Base-by-base conservation (phyloP, 2,888 invertebrate genomes). In the Podotricha telesiphe region DNA sequence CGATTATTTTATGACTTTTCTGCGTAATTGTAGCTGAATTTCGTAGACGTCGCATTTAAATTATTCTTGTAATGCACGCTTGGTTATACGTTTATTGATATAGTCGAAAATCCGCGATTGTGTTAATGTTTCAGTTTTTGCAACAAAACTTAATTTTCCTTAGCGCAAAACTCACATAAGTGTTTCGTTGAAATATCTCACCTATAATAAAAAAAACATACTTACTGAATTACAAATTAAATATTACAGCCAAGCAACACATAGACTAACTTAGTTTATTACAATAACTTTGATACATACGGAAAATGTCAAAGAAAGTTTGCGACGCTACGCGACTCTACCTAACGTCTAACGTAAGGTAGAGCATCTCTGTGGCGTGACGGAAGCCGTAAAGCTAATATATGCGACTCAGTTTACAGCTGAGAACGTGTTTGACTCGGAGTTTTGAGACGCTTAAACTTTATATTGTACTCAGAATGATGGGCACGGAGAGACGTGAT, bases 321-420 rank as follows among this genome's bases (percentile, higher is more conserved):
- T 13, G 64, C 51, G 63, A 59, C 48, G 62, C 48, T 37, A 6
- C 48, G n/a, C 28, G 34, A 55, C 37, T 34, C 17, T 17, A 55
- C 34, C 11, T 17, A 55, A 34, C 55, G 34, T 17, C n/a, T n/a
- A 53, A 28, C 53, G 28, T 53, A 55, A 55, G 17, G 34, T 45
- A 11, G 22, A 59, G 37, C 72, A 61, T 70, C 67, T 64, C 65
- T 68, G 69, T 62, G 67, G 64, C 68, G 55, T 68, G 70, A 68
- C 68, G 74, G 74, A 74, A 74, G 73, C 58, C 65, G 58, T 74
- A 74, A 74, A 73, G 67, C 69, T 73, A 71, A 74, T 74, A 72
- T 74, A 72, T 71, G 69, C 53, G 67, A 50, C 48, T 62, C 28
- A 37, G 37, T 62, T 62, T 62, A 62, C 62, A 62, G 62, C 62